phyloP scores from a whole-genome alignment of 2,888 invertebrate genomes.

The Cantharis nigra region DNA sequence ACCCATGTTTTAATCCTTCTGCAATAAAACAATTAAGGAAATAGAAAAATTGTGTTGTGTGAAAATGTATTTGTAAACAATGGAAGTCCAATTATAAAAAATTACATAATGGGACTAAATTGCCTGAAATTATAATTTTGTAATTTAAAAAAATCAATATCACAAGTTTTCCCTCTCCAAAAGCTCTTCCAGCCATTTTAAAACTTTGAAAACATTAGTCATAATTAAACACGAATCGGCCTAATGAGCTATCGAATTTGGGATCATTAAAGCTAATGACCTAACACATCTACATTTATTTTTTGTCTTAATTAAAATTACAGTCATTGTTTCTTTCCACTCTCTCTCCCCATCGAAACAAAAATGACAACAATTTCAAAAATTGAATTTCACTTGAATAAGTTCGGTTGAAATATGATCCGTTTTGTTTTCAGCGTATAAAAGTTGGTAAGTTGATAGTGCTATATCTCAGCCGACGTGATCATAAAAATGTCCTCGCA shows the following conservation, averaged over 20 bases:
- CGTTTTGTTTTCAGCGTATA: slow-evolving; percentile 56
- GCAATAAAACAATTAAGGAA: background rate
- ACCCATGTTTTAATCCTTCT: background rate
- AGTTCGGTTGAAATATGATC: slow-evolving; percentile 54
- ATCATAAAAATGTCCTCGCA: slow-evolving; percentile 56
- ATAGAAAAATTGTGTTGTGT: background rate
- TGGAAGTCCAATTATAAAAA: background rate
- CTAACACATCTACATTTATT: background rate
- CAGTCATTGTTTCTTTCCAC: background rate
- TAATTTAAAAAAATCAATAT: background rate
- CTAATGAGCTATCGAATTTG: background rate
- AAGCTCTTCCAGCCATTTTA: background rate
- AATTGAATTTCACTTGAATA: slow-evolving; percentile 52
- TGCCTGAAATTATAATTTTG: background rate
- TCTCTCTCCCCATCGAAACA: background rate
- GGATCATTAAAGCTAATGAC: background rate
- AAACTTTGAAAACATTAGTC: background rate
- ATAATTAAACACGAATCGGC: background rate
- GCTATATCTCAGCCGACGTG: slow-evolving; percentile 56
- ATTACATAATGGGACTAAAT: background rate
- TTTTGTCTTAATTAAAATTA: background rate
- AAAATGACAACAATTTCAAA: slow-evolving; percentile 48
- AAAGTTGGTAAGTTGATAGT: slow-evolving; percentile 57
- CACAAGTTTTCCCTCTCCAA: background rate
- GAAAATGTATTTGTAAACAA: background rate